Evolutionary conservation across 2,113 vertebrate genomes (phyloP).

Genomic region (Chaetorhynchus papuensis): DNA sequence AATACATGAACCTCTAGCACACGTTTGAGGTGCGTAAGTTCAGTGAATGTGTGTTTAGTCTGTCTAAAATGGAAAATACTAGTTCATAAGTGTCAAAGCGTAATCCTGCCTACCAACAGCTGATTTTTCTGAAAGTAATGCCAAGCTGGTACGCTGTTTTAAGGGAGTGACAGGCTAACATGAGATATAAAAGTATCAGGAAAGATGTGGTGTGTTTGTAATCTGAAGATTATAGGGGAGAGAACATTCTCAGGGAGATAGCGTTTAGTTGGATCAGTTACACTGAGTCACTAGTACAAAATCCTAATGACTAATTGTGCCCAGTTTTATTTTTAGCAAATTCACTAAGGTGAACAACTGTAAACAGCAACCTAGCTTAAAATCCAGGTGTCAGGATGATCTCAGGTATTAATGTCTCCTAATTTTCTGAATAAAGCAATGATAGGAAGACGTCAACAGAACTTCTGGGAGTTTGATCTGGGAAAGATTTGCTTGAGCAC

Average conservation of each 20-base stretch:
- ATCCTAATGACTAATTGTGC: neutral
- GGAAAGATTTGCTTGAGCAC: neutral
- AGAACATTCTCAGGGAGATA: neutral
- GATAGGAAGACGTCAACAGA: neutral
- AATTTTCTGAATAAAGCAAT: neutral
- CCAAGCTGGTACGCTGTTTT: neutral
- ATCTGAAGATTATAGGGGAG: neutral
- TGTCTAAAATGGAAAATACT: neutral
- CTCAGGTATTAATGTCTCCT: rapidly evolving
- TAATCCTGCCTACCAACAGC: neutral
- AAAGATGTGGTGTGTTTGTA: neutral
- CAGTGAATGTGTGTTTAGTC: neutral
- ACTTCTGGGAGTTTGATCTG: neutral
- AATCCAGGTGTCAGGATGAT: neutral
- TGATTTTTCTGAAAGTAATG: neutral
- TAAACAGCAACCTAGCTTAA: neutral
- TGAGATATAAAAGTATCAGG: neutral
- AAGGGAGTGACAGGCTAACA: neutral
- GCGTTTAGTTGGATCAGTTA: neutral
- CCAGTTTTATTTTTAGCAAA: neutral
- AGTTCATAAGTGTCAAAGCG: neutral
- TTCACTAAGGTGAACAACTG: neutral
- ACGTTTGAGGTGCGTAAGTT: neutral
- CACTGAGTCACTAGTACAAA: neutral
- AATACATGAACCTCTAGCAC: neutral